phyloP scores from a whole-genome alignment of 2,113 vertebrate genomes.

The Anoura caudifer region DNA sequence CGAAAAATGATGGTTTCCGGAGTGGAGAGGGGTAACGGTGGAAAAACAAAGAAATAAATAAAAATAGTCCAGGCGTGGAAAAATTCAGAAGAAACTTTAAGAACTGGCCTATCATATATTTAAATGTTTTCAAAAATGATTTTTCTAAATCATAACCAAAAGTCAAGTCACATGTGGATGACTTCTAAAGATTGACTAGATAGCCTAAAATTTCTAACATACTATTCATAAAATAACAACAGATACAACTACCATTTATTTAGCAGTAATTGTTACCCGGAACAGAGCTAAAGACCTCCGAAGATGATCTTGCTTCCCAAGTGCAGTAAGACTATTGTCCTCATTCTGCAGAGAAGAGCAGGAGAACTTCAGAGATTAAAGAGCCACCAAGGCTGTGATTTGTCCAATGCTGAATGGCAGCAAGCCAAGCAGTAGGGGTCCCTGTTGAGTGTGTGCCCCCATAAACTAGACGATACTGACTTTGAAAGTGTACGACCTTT shows the following conservation, averaged over 20 bases:
- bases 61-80: background rate
- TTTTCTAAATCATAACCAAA: background rate
- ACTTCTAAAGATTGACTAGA: background rate
- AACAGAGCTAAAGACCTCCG: background rate
- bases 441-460: background rate
- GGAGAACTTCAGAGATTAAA: background rate
- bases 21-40: background rate
- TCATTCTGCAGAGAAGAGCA: background rate
- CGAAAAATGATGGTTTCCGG: too few species aligned
- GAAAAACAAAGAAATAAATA: background rate
- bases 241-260: background rate
- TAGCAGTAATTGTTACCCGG: background rate
- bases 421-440: background rate
- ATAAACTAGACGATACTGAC: background rate
- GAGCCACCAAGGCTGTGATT: background rate
- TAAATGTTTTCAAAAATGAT: background rate
- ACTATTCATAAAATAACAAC: background rate
- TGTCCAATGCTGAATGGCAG: background rate
- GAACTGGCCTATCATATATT: background rate
- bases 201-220: background rate
- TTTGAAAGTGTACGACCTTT: conserved; percentile 3
- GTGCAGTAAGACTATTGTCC: background rate
- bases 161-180: background rate
- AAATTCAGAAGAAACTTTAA: background rate
- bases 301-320: background rate